Base-by-base conservation (phyloP, 2,113 vertebrate genomes). In the Scartelaos histophorus region DNA sequence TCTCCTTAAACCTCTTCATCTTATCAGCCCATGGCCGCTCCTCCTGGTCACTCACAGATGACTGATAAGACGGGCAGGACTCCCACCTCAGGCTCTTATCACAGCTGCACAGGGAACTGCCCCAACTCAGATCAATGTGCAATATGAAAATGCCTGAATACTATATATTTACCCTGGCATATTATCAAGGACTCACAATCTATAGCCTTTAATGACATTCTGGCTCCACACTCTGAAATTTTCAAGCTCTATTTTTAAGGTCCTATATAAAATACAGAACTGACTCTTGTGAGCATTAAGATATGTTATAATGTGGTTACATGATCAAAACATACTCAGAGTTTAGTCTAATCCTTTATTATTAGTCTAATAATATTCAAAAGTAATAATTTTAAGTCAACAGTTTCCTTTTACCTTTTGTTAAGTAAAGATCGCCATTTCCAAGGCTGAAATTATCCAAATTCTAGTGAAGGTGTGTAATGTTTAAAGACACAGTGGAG, bases 61-160 rank as follows among this genome's bases (percentile, higher is more conserved):
- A 91, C 88, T 86, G 91, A 92, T 93, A 90, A 82, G 76, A 57
- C 76, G 76, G 92, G 90, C 91, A 51, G 49, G 90, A 92, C 87
- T 86, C 82, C 81, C 73, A 77, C 43, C 62, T 57, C 76, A 49
- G 2, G 45, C 47, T 17, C 82, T 92, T 88, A 92, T 93, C 89
- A 69, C 82, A 25, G 65, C 71, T 71, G 79, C 84, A 67, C 89
- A 91, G 90, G 75, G 81, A 86, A 82, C n/a, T 43, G 58, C 69
- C 71, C 64, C 65, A 82, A 82, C 82, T 75, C 71, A 82, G 85
- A 92, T 91, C 81, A 68, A 90, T 90, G 56, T 69, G 68, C 56
- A 79, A 78, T 83, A 69, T 83, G 71, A 66, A 62, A 74, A 81
- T 80, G 79, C 81, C 72, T 66, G 64, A 15, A 24, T 51, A 25